A percentile compares a stretch with the other conserved stretches of the same genome.
Conservation (phyloP, 1,140 invertebrate species). For the Thalassaphorura encarpata region DNA sequence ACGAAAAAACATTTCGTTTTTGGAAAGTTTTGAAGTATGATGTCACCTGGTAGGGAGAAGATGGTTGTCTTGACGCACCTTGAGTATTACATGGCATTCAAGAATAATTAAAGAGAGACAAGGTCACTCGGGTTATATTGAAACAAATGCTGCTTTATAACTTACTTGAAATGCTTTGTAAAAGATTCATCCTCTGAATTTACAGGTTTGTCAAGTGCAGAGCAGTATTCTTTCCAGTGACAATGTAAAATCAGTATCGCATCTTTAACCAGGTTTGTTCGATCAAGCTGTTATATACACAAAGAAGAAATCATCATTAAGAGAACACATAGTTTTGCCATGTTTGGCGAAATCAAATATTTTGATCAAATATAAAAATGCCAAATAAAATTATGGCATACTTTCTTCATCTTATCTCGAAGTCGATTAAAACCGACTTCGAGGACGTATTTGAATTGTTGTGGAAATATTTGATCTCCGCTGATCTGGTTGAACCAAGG, state of each 20-base stretch:
- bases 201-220: slow-evolving; percentile 5
- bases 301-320: neutral
- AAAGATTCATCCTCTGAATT: slow-evolving; percentile 1
- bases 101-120: slow-evolving; percentile 6
- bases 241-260: slow-evolving; percentile 22
- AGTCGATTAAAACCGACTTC: slow-evolving; percentile 15
- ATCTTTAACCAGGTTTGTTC: slow-evolving; percentile 23
- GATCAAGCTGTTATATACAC: slow-evolving; percentile 15
- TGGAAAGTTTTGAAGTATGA: no score
- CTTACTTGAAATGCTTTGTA: slow-evolving; percentile 16
- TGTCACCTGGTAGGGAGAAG: no score
- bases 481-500: slow-evolving; percentile 30
- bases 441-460: slow-evolving; percentile 13
- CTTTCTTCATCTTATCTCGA: slow-evolving; percentile 16
- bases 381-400: no score
- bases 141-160: no score
- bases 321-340: neutral
- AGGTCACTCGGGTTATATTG: no score
- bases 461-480: slow-evolving; percentile 21
- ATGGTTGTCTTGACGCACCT: no score
- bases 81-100: no score
- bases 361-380: neutral
- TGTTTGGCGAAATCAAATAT: neutral
- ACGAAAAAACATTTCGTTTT: no score
- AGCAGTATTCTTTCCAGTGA: slow-evolving; percentile 30